Evolutionary conservation across 1,140 invertebrate species (phyloP).

Genomic region (Papilio helenus): DNA sequence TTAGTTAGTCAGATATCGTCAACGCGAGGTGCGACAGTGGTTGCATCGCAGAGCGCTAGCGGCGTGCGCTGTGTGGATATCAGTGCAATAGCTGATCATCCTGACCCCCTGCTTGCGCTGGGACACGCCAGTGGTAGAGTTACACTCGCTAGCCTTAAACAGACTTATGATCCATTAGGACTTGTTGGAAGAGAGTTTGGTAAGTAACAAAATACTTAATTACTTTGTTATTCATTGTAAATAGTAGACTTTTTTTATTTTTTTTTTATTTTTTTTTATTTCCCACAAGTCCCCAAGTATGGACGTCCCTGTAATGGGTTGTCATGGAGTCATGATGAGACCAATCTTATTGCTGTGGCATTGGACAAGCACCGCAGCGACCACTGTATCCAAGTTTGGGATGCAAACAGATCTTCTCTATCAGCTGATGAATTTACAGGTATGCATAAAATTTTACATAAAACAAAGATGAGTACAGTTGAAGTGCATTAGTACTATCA

Average conservation of each 20-base stretch:
- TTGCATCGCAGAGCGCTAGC: conserved; percentile 82
- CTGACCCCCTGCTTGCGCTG: conserved; percentile 91
- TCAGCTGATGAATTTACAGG: conserved; percentile 58
- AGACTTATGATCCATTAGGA: conserved; percentile 86
- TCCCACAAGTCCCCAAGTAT: conserved; percentile 88
- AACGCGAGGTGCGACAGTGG: conserved; percentile 85
- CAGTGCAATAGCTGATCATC: conserved; percentile 86
- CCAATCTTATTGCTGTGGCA: conserved; percentile 91
- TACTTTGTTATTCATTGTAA: conserved; percentile 1
- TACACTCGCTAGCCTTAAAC: conserved; percentile 90
- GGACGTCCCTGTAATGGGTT: conserved; percentile 93
- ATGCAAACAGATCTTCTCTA: conserved; percentile 84
- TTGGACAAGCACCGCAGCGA: conserved; percentile 94
- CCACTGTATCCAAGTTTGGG: conserved; percentile 92
- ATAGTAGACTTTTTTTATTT: not conserved
- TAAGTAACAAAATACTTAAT: conserved; percentile 70
- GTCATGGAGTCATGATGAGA: conserved; percentile 94
- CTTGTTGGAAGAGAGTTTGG: conserved; percentile 91
- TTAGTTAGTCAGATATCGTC: conserved; percentile 87
- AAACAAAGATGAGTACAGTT: too few relatives aligned
- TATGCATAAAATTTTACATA: conserved; percentile 41
- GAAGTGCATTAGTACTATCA: not conserved
- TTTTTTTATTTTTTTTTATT: conserved; percentile 17
- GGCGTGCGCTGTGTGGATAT: conserved; percentile 86
- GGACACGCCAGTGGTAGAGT: conserved; percentile 95